Evolutionary conservation across 2,888 invertebrate genomes (phyloP).

Genomic region (Meteorus cinctellus): DNA sequence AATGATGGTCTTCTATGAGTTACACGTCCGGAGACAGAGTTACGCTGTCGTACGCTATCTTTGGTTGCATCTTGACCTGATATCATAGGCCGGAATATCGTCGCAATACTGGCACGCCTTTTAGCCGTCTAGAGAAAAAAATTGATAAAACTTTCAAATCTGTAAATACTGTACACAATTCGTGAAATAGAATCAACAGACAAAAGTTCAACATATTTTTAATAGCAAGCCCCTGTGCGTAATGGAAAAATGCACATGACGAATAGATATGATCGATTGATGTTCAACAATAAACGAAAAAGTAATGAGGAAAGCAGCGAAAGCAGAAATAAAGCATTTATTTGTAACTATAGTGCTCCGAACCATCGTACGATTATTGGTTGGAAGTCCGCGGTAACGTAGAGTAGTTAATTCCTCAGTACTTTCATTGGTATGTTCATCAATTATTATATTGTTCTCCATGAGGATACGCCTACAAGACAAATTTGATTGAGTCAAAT

Average conservation of each 20-base stretch:
- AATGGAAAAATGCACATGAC: not conserved
- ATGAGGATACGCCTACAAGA: conserved; percentile 65
- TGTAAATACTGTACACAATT: conserved; percentile 3
- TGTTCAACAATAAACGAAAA: not conserved
- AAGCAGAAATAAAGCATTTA: not conserved
- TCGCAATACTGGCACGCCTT: conserved; percentile 76
- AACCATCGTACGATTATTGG: conserved; percentile 71
- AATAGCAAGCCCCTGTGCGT: not conserved
- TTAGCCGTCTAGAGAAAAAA: conserved; percentile 69
- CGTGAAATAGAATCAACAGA: conserved; percentile 27
- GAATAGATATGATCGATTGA: not conserved
- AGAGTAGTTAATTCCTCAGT: conserved; percentile 64
- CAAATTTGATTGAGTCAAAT: conserved; percentile 38
- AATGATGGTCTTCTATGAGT: conserved; percentile 68
- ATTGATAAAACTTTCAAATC: conserved; percentile 33
- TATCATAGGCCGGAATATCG: conserved; percentile 73
- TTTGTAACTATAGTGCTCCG: conserved; percentile 32
- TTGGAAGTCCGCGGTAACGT: conserved; percentile 65
- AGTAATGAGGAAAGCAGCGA: not conserved
- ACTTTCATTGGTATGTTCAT: conserved; percentile 65
- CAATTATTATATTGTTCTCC: conserved; percentile 68
- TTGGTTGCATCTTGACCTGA: conserved; percentile 64
- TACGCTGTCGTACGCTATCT: conserved; percentile 64
- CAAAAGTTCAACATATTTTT: conserved; percentile 14
- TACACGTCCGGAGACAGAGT: conserved; percentile 67